Evolutionary conservation across 2,113 vertebrate genomes (phyloP).

Genomic region (Periophthalmodon schlosseri): DNA sequence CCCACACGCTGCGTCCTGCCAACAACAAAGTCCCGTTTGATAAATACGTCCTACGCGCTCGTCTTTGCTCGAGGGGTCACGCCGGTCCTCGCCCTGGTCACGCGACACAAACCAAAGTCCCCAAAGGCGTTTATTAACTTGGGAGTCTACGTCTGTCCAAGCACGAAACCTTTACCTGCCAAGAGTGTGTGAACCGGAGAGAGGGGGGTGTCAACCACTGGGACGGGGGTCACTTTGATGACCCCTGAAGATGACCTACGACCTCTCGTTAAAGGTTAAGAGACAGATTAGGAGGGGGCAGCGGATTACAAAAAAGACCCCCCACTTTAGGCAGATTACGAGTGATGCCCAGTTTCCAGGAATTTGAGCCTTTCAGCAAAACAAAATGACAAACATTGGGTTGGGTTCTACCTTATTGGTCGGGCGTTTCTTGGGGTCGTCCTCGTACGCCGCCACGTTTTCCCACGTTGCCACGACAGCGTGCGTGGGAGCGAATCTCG

Average conservation of each 20-base stretch:
- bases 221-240: constrained; percentile 52
- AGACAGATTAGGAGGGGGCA: constrained; percentile 57
- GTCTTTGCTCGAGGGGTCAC: constrained; percentile 27
- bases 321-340: constrained; percentile 41
- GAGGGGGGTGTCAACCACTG: constrained; percentile 38
- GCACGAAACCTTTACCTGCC: constrained; percentile 41
- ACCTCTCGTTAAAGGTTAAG: constrained; percentile 60
- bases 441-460: constrained; percentile 86
- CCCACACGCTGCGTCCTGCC: constrained; percentile 41
- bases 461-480: constrained; percentile 91
- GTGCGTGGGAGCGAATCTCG: constrained; percentile 79
- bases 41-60: constrained; percentile 38
- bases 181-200: constrained; percentile 45
- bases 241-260: constrained; percentile 68
- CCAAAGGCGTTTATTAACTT: constrained; percentile 8
- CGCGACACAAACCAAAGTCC: not conserved
- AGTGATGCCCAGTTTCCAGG: constrained; percentile 48
- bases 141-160: constrained; percentile 21
- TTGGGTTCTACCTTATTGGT: constrained; percentile 77
- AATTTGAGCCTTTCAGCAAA: constrained; percentile 33
- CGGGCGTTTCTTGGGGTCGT: constrained; percentile 61
- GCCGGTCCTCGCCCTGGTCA: constrained; percentile 13
- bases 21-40: constrained; percentile 55
- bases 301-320: constrained; percentile 52
- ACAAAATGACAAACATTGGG: not conserved